Percentiles rank a stretch among this genome's conserved stretches.
Evolutionary conservation across 2,888 invertebrate species (phyloP).

Genomic region (Acrocyrtus sp.): DNA sequence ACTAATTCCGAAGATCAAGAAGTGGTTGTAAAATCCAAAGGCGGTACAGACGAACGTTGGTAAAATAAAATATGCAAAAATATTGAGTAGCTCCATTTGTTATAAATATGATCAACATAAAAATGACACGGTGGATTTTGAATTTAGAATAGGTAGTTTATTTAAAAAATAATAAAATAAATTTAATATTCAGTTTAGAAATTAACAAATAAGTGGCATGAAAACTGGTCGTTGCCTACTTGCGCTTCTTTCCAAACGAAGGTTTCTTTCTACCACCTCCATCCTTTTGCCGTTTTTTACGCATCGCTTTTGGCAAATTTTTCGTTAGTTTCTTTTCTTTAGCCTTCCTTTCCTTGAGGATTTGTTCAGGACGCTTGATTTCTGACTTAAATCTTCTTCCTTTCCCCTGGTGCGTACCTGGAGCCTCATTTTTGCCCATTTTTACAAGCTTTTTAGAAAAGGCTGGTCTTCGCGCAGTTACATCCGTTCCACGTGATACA

Average conservation of each 20-base stretch:
- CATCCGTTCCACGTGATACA: constrained; percentile 19
- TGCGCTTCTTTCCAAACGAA: constrained; percentile 5
- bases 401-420: constrained; percentile 26
- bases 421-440: constrained; percentile 54
- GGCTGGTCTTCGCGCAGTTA: constrained; percentile 41
- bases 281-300: constrained; percentile 34
- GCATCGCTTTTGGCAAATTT: constrained; percentile 54
- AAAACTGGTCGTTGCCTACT: background rate
- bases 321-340: constrained; percentile 71
- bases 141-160: too few relatives aligned
- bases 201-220: background rate
- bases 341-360: constrained; percentile 77
- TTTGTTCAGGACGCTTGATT: constrained; percentile 79
- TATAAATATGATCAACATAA: too few relatives aligned
- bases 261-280: constrained; percentile 17
- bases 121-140: too few relatives aligned
- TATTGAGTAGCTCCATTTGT: too few relatives aligned
- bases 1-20: too few relatives aligned
- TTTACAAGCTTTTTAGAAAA: constrained; percentile 57
- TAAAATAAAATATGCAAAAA: too few relatives aligned
- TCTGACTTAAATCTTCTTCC: constrained; percentile 50
- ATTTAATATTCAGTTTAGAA: background rate
- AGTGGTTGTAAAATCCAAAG: too few relatives aligned
- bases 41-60: too few relatives aligned
- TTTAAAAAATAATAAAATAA: background rate